A percentile compares a stretch with the other conserved stretches of the same genome.
Evolutionary conservation across 1,140 invertebrate species (phyloP).

Genomic region (Drosophila ananassae): DNA sequence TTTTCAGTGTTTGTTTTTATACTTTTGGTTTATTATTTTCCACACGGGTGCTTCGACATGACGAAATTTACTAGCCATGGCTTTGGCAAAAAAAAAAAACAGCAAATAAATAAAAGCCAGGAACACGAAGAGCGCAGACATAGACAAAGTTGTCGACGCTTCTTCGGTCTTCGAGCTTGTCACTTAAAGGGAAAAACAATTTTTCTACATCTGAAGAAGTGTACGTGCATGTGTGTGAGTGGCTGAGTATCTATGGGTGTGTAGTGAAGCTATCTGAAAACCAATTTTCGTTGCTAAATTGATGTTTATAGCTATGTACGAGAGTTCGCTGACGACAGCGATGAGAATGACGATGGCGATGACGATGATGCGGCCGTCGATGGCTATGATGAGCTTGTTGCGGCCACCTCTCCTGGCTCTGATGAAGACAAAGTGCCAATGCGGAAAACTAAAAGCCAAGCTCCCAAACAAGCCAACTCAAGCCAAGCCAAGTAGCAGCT

Average conservation of each 20-base stretch:
- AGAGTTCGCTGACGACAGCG: constrained; percentile 60
- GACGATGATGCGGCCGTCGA: constrained; percentile 67
- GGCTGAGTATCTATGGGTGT: constrained; percentile 5
- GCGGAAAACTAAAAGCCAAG: constrained; percentile 73
- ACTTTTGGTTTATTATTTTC: constrained; percentile 66
- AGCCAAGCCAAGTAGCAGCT: constrained; percentile 28
- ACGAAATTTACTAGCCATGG: constrained; percentile 55
- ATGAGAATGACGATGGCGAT: constrained; percentile 46
- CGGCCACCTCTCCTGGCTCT: constrained; percentile 50
- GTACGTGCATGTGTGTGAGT: constrained; percentile 24
- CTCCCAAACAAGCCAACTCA: constrained; percentile 35
- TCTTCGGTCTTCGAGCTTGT: constrained; percentile 52
- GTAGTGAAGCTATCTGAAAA: constrained; percentile 71
- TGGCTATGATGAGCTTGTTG: constrained; percentile 78
- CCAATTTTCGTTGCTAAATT: constrained; percentile 81
- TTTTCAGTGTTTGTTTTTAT: constrained; percentile 14
- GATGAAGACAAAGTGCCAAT: constrained; percentile 80
- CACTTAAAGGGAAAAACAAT: constrained; percentile 81
- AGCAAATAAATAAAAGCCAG: constrained; percentile 42
- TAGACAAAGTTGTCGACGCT: constrained; percentile 41
- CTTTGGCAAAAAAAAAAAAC: constrained; percentile 31
- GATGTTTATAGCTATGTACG: constrained; percentile 79
- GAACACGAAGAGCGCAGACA: constrained; percentile 37
- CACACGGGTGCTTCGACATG: constrained; percentile 65
- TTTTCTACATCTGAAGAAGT: constrained; percentile 62